phyloP scores from a whole-genome alignment of 2,888 invertebrate species.

The Drosophila neotestacea region DNA sequence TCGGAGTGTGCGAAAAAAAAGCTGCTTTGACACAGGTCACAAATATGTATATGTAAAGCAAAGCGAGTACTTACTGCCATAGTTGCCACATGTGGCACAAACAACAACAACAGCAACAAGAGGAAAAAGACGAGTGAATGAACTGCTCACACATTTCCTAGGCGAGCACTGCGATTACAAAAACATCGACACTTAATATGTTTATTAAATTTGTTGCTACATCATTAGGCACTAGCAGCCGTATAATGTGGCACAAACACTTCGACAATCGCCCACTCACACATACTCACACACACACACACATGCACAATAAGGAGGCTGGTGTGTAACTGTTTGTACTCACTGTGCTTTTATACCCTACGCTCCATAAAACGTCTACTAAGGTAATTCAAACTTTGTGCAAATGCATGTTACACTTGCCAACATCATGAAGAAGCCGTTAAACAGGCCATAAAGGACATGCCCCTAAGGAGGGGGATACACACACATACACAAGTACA shows the following conservation, averaged over 20 bases:
- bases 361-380: slow-evolving; percentile 59
- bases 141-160: background rate
- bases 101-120: slow-evolving; percentile 21
- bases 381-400: slow-evolving; percentile 60
- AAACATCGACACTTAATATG: slow-evolving; percentile 81
- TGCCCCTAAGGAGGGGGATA: background rate
- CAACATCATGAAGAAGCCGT: slow-evolving; percentile 38
- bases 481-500: slow-evolving; percentile 4
- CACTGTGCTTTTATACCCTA: slow-evolving; percentile 59
- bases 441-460: slow-evolving; percentile 36
- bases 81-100: slow-evolving; percentile 39
- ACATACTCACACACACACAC: slow-evolving; percentile 33
- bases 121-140: background rate
- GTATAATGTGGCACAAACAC: slow-evolving; percentile 76
- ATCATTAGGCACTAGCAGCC: slow-evolving; percentile 80
- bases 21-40: slow-evolving; percentile 2
- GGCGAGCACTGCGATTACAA: slow-evolving; percentile 69
- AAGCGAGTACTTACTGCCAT: slow-evolving; percentile 5
- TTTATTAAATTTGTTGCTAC: slow-evolving; percentile 82
- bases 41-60: slow-evolving; percentile 33
- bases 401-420: slow-evolving; percentile 54
- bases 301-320: slow-evolving; percentile 4
- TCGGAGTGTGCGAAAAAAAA: too few species aligned
- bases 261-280: slow-evolving; percentile 36
- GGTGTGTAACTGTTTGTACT: slow-evolving; percentile 15